These are phyloP conservation scores for Falco novaeseelandiae DNA, from an alignment of 2,797 vertebrate genomes.

Conservation along the genomic window DNA sequence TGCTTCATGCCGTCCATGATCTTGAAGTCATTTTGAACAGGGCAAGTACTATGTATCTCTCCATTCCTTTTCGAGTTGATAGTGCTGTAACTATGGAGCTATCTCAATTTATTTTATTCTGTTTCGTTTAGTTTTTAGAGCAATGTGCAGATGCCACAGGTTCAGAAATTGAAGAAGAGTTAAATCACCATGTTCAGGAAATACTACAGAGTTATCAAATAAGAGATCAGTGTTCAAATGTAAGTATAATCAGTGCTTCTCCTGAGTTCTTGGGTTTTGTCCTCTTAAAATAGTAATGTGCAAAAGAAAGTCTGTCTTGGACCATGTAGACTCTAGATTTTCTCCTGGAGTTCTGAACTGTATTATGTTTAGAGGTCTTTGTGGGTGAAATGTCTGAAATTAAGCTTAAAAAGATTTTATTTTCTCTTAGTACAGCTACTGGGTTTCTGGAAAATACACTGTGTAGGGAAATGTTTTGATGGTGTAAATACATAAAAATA, in stretches of 20 bases:
- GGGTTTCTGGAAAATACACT: not conserved
- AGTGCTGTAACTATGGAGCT: not conserved
- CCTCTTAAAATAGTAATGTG: not conserved
- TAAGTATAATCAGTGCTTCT: slow-evolving; percentile 58
- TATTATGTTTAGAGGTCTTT: not conserved
- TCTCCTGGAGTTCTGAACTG: not conserved
- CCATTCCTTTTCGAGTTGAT: not conserved
- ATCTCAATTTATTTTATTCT: not conserved
- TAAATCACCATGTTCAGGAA: slow-evolving; percentile 72
- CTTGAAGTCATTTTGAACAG: slow-evolving; percentile 81
- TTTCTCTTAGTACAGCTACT: fast-evolving
- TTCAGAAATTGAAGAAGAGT: slow-evolving; percentile 79
- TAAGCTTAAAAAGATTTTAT: not conserved
- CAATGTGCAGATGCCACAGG: slow-evolving; percentile 73
- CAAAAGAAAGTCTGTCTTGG: not conserved
- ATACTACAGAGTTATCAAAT: slow-evolving; percentile 71
- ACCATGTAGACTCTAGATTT: not conserved
- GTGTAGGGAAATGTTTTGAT: not conserved
- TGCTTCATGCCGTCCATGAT: slow-evolving; percentile 85
- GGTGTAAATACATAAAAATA: not conserved
- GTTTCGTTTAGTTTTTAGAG: slow-evolving; percentile 79
- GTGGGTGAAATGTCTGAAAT: not conserved
- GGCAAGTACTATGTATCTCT: slow-evolving; percentile 71
- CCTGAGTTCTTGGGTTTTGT: not conserved
- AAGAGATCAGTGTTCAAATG: slow-evolving; percentile 62